Conservation (phyloP, 2,888 invertebrate genomes). For the Bombylius discolor region DNA sequence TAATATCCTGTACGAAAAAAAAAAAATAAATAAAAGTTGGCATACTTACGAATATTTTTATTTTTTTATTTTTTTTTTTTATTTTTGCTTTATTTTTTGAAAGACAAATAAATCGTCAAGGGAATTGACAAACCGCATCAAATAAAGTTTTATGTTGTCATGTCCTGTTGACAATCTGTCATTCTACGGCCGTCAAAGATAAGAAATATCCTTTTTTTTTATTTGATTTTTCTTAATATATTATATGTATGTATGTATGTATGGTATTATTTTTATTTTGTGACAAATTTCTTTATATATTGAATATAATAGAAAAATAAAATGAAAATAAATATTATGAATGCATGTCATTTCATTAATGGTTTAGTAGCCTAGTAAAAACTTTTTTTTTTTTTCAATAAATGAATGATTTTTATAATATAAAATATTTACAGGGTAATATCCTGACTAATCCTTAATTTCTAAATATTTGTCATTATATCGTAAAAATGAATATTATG, state of each 20-base stretch:
- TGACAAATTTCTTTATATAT: neutral
- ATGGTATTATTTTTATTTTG: neutral
- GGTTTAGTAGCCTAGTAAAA: too few relatives aligned
- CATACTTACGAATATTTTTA: too few relatives aligned
- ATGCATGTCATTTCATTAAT: neutral
- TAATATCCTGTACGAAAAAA: neutral
- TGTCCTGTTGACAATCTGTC: slow-evolving; percentile 16
- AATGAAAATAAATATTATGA: neutral
- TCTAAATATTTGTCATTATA: neutral
- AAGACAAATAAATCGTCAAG: slow-evolving; percentile 11
- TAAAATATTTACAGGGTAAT: slow-evolving; percentile 7
- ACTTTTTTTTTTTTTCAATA: neutral
- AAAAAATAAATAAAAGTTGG: too few relatives aligned
- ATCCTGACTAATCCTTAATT: slow-evolving; percentile 7
- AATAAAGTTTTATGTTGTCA: slow-evolving; percentile 11
- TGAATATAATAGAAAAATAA: neutral
- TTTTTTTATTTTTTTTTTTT: neutral
- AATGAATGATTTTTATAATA: slow-evolving; percentile 2
- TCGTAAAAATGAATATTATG: neutral
- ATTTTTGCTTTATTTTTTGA: slow-evolving; percentile 2
- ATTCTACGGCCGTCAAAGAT: slow-evolving; percentile 5
- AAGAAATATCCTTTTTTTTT: neutral
- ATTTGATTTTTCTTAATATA: neutral
- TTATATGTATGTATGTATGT: neutral
- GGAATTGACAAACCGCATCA: slow-evolving; percentile 10